phyloP scores from a whole-genome alignment of 2,888 invertebrate species.

The Caenorhabditis sp. region DNA sequence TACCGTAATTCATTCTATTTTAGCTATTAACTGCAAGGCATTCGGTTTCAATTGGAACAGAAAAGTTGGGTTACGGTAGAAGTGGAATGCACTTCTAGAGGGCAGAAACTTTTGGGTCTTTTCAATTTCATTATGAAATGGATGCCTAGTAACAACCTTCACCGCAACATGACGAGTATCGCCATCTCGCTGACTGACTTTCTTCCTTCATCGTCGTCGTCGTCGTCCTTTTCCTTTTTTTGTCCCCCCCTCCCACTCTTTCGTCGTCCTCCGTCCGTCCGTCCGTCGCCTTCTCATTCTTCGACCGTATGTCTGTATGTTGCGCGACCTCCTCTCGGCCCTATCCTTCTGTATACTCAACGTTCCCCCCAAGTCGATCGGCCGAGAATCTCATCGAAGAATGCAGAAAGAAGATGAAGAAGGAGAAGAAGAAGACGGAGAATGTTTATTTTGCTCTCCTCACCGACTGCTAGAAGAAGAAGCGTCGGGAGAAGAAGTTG shows the following conservation, averaged over 20 bases:
- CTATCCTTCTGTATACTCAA: constrained; percentile 18
- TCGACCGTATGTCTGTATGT: constrained; percentile 6
- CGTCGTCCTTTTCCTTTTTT: constrained; percentile 4
- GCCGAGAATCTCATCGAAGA: constrained; percentile 15
- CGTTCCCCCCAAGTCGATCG: constrained; percentile 21
- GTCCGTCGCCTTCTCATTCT: constrained; percentile 10
- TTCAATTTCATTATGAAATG: no score
- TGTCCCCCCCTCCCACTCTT: background rate
- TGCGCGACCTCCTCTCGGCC: constrained; percentile 1
- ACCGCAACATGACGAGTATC: background rate
- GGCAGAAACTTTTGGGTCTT: no score
- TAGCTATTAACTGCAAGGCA: no score
- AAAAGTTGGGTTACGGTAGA: no score
- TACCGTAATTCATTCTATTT: no score
- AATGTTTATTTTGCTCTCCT: constrained; percentile 54
- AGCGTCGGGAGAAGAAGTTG: constrained; percentile 34
- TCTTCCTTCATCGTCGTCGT: background rate
- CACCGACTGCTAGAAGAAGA: constrained; percentile 40
- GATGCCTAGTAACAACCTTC: background rate
- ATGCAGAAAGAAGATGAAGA: constrained; percentile 1
- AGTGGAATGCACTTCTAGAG: no score
- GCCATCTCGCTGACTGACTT: background rate
- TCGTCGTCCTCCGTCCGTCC: constrained; percentile 9
- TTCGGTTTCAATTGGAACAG: no score
- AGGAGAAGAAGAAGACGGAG: constrained; percentile 21